phyloP scores from a whole-genome alignment of 2,113 vertebrate genomes.

The Phyllopteryx taeniolatus region DNA sequence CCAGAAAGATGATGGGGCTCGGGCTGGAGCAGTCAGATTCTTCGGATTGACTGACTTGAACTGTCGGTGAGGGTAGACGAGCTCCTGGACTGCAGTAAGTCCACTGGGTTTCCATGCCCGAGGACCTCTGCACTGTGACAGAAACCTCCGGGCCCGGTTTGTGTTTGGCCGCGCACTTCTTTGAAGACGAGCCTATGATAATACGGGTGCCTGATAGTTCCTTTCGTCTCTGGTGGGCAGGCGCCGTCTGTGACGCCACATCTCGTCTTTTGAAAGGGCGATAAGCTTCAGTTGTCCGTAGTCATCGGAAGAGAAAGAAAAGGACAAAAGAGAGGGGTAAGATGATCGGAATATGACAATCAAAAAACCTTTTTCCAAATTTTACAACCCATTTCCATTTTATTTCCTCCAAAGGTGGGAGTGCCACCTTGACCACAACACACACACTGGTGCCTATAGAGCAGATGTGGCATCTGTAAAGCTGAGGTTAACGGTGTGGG shows the following conservation, averaged over 20 bases:
- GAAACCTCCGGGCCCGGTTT: slow-evolving; percentile 69
- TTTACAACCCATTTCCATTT: neutral
- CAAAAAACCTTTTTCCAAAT: neutral
- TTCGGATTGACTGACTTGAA: slow-evolving; percentile 85
- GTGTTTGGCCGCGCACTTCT: slow-evolving; percentile 69
- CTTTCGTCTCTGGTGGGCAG: slow-evolving; percentile 70
- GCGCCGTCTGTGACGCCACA: slow-evolving; percentile 83
- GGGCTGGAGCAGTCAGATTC: slow-evolving; percentile 96
- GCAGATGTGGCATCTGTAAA: neutral
- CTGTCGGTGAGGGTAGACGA: slow-evolving; percentile 61
- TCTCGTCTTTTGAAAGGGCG: slow-evolving; percentile 77
- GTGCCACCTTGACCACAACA: neutral
- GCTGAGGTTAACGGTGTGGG: neutral
- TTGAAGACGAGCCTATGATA: slow-evolving; percentile 71
- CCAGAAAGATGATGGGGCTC: slow-evolving; percentile 95
- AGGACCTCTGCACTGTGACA: slow-evolving; percentile 75
- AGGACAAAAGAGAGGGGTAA: neutral
- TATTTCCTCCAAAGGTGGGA: neutral
- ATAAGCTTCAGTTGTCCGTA: slow-evolving; percentile 61
- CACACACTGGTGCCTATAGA: neutral
- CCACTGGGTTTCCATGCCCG: slow-evolving; percentile 80
- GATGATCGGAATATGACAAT: neutral
- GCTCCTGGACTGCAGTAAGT: slow-evolving; percentile 80
- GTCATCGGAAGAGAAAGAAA: neutral
- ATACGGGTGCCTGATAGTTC: slow-evolving; percentile 76